Evolutionary conservation across 2,113 vertebrate genomes (phyloP), one percentile per base, ranked within the genome.

Genomic region (Elephas maximus): DNA sequence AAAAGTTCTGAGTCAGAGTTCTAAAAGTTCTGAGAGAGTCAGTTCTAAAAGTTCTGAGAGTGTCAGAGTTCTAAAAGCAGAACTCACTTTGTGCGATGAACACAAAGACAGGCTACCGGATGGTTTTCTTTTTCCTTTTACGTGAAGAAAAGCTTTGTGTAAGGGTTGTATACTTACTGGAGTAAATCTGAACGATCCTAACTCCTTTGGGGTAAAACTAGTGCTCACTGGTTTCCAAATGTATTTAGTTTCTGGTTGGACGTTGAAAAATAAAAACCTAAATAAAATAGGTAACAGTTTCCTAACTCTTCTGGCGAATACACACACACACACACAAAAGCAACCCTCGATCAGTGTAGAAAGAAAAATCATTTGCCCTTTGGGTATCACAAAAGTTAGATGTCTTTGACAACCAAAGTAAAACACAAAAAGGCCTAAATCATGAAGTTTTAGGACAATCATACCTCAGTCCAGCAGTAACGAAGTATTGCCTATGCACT

Each of bases 111-210:
- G 98, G 98, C 98, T 98, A 98, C 98, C 98, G 98, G 98, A 98
- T 23, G 26, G 48, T 57, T 14, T 57, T 9, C 14, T 37, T 87
- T 53, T 73, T 48, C 67, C 33, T 69, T 95, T 93, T 98, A 97
- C 98, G 73, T 73, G 95, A 98, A 98, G 98, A 98, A 98, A 98
- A 97, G 98, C 97, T 99, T 98, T 98, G 98, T 98, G 97, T 97
- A 98, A 98, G 96, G 97, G 98, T 98, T 98, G 98, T 98, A 98
- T 98, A 98, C 97, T 99, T 97, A 98, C 98, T 98, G 98, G 97
- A 98, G 98, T 99, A 98, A 98, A 98, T 98, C 98, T 99, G 98
- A 98, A 98, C 99, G 98, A 98, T 98, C 99, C 99, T 99, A 98
- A 98, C 98, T 99, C 99, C 98, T 92, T 98, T 98, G 98, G 97